Percentiles rank a stretch among this genome's conserved stretches.
Conservation (phyloP, 2,113 vertebrate genomes). For the Piaya cayana region DNA sequence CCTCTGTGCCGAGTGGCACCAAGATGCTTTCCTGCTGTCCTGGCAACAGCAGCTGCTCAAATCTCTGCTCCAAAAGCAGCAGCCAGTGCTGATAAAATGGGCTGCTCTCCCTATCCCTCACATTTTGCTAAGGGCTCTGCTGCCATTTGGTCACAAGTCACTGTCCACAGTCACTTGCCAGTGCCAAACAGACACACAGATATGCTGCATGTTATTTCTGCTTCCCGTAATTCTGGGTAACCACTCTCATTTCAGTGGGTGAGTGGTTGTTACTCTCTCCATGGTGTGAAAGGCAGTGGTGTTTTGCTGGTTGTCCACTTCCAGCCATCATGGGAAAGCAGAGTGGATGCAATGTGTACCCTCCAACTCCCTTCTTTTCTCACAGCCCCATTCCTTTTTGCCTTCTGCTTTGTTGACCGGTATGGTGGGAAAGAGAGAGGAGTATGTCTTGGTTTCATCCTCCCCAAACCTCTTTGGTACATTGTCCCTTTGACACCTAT, state of each 20-base stretch:
- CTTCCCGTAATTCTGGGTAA: neutral
- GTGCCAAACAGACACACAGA: fast-evolving
- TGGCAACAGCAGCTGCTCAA: neutral
- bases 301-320: neutral
- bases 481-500: neutral
- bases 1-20: neutral
- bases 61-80: neutral
- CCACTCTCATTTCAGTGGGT: fast-evolving
- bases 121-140: neutral
- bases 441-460: neutral
- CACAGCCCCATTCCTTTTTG: fast-evolving
- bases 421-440: neutral
- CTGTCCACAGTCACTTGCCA: neutral
- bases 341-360: fast-evolving
- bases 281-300: fast-evolving
- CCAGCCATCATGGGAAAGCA: neutral
- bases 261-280: neutral
- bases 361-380: neutral
- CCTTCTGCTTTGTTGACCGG: neutral
- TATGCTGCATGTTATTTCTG: fast-evolving
- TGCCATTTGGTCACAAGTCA: fast-evolving
- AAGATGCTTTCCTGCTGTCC: neutral
- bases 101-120: neutral
- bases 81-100: neutral
- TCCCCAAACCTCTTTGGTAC: neutral